phyloP scores from a whole-genome alignment of 2,888 invertebrate species.

The Biston betularia region DNA sequence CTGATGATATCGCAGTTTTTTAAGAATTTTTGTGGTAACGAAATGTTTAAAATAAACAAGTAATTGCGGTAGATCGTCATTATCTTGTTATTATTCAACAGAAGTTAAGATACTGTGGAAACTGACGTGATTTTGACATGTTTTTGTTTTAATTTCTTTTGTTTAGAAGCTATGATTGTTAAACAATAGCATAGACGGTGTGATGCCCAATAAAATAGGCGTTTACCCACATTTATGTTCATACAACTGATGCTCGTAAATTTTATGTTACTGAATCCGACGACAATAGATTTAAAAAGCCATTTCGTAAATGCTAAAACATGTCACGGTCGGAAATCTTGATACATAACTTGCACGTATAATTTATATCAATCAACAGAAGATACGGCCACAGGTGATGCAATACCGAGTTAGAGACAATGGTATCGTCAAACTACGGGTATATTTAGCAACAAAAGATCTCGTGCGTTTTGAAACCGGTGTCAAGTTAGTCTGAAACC shows the following conservation, averaged over 20 bases:
- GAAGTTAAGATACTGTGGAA: too few relatives aligned
- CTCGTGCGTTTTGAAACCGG: conserved; percentile 11
- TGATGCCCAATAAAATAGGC: background rate
- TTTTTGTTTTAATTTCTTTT: too few relatives aligned
- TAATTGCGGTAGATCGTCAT: too few relatives aligned
- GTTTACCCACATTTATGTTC: background rate
- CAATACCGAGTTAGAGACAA: conserved; percentile 17
- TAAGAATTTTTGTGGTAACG: too few relatives aligned
- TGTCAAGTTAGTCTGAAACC: conserved; percentile 10
- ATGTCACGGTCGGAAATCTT: conserved; percentile 15
- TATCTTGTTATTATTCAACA: background rate
- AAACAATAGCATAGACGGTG: background rate
- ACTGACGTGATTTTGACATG: too few relatives aligned
- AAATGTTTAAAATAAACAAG: too few relatives aligned
- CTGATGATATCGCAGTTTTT: too few relatives aligned
- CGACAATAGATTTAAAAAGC: background rate
- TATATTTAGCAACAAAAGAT: conserved; percentile 9
- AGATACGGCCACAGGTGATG: conserved; percentile 10
- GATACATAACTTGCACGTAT: conserved; percentile 2
- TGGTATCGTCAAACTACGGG: conserved; percentile 6
- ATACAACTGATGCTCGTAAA: background rate
- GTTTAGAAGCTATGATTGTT: too few relatives aligned
- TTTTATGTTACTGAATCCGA: background rate
- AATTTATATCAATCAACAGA: conserved; percentile 22
- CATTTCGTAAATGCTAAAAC: background rate